Percentiles rank a stretch among this genome's conserved stretches.
Evolutionary conservation across 2,797 vertebrate genomes (phyloP).

Genomic region (Enteromius paludinosus): DNA sequence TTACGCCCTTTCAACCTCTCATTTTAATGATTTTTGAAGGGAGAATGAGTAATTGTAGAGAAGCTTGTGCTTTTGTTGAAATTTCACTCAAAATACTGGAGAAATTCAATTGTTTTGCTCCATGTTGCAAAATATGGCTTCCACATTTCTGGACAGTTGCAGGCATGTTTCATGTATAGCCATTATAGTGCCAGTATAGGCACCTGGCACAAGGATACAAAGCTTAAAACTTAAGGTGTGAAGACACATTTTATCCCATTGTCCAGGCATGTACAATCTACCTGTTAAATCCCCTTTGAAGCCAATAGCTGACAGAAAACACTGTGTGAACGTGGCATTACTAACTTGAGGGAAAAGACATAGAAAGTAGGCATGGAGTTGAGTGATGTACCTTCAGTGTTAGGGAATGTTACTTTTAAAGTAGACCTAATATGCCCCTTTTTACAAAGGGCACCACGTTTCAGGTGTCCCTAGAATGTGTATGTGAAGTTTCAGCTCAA

Average conservation of each 20-base stretch:
- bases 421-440: background rate
- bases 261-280: constrained; percentile 67
- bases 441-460: background rate
- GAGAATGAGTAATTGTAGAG: constrained; percentile 36
- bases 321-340: constrained; percentile 68
- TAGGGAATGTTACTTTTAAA: background rate
- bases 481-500: too few relatives aligned
- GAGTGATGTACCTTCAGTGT: constrained; percentile 50
- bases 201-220: constrained; percentile 21
- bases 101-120: background rate
- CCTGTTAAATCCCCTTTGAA: constrained; percentile 74
- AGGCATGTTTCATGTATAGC: background rate
- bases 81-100: constrained; percentile 1
- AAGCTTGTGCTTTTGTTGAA: constrained; percentile 11
- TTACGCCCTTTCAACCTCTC: constrained; percentile 7
- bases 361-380: constrained; percentile 56
- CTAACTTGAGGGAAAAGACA: constrained; percentile 58
- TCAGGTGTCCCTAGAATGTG: background rate
- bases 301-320: constrained; percentile 70
- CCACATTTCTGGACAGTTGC: constrained; percentile 4
- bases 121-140: background rate
- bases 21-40: constrained; percentile 19
- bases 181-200: constrained; percentile 24
- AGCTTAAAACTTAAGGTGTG: constrained; percentile 58
- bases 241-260: constrained; percentile 57